Base-by-base conservation (phyloP, 2,888 invertebrate species). In the Sialis fuliginosa region DNA sequence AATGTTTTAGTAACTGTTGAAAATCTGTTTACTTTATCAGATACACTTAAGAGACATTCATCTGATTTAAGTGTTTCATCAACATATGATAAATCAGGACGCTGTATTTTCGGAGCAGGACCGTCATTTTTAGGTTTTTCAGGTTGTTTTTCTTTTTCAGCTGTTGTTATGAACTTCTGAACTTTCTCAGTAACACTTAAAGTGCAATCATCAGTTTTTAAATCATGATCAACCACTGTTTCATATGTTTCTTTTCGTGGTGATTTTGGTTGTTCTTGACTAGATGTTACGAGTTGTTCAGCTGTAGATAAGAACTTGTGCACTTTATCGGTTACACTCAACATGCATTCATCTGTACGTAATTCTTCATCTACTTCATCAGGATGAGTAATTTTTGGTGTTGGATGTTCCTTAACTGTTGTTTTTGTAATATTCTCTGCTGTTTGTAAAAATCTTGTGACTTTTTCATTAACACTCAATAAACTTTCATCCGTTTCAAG, bases 301-400 rank as follows among this genome's bases (percentile, higher is more conserved):
- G 70, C 69, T 9, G 69, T 67, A 46, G 62, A 64, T n/a, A 75
- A 75, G 58, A 80, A 81, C 54, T 77, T 79, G 33, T 69, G 70
- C 0, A 81, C 80, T 60, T 81, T 81, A 57, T 80, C 76, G 39
- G 79, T 76, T 6, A 81, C 80, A 44, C 77, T 76, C 31, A 81
- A 54, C 10, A 79, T 61, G 53, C 77, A 78, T 54, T 79, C 77
- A 53, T 79, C 80, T 33, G 69, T 64, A 51, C 66, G 70, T 22
- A 79, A 58, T 37, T 72, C 70, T 31, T 69, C 65, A 48, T 75
- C 67, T 42, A 73, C 72, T 4, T 75, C 70, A 55, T 71, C 70
- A 45, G 69, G 75, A 8, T 61, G 52, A 22, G 54, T 54, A n/a
- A 61, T 58, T 55, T 60, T 63, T 10, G 58, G 58, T 6, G 61